Percentiles rank a stretch among this genome's conserved stretches.
These are phyloP conservation scores for Eilema caniola DNA, from an alignment of 2,888 invertebrate genomes.

Conservation along the genomic window DNA sequence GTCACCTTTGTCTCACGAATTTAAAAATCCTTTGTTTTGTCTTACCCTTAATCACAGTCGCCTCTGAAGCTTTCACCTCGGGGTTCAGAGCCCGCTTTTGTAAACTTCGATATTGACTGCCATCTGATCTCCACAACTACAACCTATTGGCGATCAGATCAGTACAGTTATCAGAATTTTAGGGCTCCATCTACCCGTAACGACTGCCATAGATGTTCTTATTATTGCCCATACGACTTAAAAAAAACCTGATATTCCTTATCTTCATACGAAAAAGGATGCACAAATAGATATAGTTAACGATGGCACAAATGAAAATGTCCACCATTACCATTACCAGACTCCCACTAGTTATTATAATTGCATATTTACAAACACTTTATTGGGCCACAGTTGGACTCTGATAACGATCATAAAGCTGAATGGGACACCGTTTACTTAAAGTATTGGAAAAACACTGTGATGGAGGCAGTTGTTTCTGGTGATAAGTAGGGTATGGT, in stretches of 20 bases:
- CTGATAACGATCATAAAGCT: slow-evolving; percentile 49
- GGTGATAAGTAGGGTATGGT: slow-evolving; percentile 10
- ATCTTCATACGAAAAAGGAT: slow-evolving; percentile 25
- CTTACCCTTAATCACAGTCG: too few relatives aligned
- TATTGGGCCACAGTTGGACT: slow-evolving; percentile 44
- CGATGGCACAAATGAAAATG: slow-evolving; percentile 24
- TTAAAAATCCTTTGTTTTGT: too few relatives aligned
- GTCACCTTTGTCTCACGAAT: too few relatives aligned
- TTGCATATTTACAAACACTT: slow-evolving; percentile 49
- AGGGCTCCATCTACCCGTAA: too few relatives aligned
- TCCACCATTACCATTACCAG: slow-evolving; percentile 37
- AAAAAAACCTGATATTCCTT: neutral
- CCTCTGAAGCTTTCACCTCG: too few relatives aligned
- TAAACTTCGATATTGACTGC: too few relatives aligned
- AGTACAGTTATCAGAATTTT: too few relatives aligned
- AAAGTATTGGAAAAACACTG: slow-evolving; percentile 42
- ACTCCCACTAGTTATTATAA: slow-evolving; percentile 45
- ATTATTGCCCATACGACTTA: too few relatives aligned
- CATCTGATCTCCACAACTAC: too few relatives aligned
- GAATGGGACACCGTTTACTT: slow-evolving; percentile 49
- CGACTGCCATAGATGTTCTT: too few relatives aligned
- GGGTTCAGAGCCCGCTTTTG: too few relatives aligned
- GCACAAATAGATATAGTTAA: slow-evolving; percentile 26
- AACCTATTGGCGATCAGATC: too few relatives aligned
- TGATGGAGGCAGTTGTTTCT: slow-evolving; percentile 29